Evolutionary conservation across 1,140 invertebrate genomes (phyloP).

Genomic region (Euwallacea similis): DNA sequence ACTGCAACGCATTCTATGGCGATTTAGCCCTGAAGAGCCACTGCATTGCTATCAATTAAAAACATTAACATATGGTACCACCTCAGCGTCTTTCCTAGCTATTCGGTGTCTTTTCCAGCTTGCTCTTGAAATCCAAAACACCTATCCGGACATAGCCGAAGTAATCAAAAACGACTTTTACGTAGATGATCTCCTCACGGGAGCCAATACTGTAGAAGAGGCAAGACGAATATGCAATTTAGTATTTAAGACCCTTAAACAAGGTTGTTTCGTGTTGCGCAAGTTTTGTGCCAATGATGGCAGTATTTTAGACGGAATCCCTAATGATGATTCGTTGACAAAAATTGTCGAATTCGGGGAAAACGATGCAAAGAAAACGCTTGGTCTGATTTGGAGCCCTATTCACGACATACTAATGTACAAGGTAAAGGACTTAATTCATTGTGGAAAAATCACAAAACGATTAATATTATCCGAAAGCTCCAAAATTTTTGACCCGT

Average conservation of each 20-base stretch:
- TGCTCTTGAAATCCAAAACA: slow-evolving; percentile 29
- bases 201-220: slow-evolving; percentile 30
- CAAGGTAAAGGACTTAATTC: not conserved
- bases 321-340: not conserved
- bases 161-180: slow-evolving; percentile 53
- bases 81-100: slow-evolving; percentile 46
- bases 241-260: slow-evolving; percentile 14
- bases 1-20: slow-evolving; percentile 53
- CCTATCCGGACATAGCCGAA: slow-evolving; percentile 34
- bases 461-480: slow-evolving; percentile 13
- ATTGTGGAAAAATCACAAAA: not conserved
- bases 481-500: slow-evolving; percentile 18
- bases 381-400: slow-evolving; percentile 11
- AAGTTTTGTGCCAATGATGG: slow-evolving; percentile 17
- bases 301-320: not conserved
- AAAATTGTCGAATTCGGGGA: not conserved
- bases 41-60: slow-evolving; percentile 38
- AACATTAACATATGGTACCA: slow-evolving; percentile 44
- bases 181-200: slow-evolving; percentile 55
- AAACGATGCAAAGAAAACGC: slow-evolving; percentile 3
- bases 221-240: slow-evolving; percentile 24
- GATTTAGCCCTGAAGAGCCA: slow-evolving; percentile 39
- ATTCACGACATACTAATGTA: not conserved
- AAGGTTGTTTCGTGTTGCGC: slow-evolving; percentile 12
- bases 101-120: slow-evolving; percentile 41